phyloP scores from a whole-genome alignment of 2,113 vertebrate species.

The Nansenia antarctica region DNA sequence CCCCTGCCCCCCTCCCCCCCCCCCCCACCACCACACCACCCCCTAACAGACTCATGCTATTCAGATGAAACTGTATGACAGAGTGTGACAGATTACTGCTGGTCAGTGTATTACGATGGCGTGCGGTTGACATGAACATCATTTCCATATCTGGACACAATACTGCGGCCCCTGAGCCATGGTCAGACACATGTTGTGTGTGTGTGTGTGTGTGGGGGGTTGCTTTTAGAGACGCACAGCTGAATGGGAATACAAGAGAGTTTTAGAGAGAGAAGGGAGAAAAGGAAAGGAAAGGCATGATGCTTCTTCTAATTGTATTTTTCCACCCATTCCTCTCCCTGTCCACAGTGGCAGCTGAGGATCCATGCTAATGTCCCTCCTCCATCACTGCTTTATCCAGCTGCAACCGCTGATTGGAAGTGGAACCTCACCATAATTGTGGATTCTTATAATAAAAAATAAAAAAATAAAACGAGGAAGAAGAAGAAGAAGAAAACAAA shows the following conservation, averaged over 20 bases:
- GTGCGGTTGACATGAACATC: too few species aligned
- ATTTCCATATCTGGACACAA: too few species aligned
- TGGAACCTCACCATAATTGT: constrained; percentile 56
- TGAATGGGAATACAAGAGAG: not conserved
- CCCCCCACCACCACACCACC: constrained; percentile 1
- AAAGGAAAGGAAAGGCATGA: not conserved
- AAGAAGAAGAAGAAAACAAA: not conserved
- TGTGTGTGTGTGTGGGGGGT: too few species aligned
- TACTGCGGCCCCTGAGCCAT: too few species aligned
- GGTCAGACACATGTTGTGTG: too few species aligned
- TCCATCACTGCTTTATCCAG: not conserved
- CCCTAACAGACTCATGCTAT: constrained; percentile 13
- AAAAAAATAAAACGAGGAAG: not conserved
- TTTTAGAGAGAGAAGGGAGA: not conserved
- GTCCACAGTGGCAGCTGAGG: too few species aligned
- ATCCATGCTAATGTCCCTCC: not conserved
- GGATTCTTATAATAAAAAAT: constrained; percentile 39
- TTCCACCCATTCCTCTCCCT: too few species aligned
- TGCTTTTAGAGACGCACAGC: not conserved
- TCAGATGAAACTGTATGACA: not conserved
- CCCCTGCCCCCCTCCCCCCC: too few species aligned
- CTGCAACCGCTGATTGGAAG: constrained; percentile 60
- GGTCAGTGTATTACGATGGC: too few species aligned
- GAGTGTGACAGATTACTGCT: too few species aligned
- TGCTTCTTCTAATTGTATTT: not conserved